phyloP scores from a whole-genome alignment of 2,113 vertebrate species.

The Myocastor coypus region DNA sequence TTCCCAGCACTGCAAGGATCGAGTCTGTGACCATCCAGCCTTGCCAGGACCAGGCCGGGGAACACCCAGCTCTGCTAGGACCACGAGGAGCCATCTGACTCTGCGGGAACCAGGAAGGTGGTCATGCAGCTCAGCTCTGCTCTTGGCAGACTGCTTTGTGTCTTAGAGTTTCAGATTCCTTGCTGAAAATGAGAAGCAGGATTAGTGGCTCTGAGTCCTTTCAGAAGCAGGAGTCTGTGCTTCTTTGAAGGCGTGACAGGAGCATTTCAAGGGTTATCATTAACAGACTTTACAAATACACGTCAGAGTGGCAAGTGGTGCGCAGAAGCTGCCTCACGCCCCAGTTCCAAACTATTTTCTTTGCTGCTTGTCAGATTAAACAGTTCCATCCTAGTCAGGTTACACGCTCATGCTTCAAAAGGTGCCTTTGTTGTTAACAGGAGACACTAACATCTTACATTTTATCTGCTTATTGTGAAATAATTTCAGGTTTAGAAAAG shows the following conservation, averaged over 20 bases:
- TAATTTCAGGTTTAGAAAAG: slow-evolving; percentile 38
- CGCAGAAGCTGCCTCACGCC: not conserved
- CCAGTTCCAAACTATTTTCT: not conserved
- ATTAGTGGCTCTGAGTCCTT: not conserved
- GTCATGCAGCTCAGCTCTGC: not conserved
- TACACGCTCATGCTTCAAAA: not conserved
- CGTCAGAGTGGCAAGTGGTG: not conserved
- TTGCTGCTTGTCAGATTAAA: not conserved
- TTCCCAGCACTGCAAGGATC: not conserved
- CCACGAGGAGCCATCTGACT: not conserved
- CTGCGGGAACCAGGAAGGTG: not conserved
- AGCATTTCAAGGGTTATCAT: slow-evolving; percentile 24
- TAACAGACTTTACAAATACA: not conserved
- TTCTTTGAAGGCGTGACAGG: slow-evolving; percentile 32
- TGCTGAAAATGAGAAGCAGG: not conserved
- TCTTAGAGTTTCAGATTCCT: not conserved
- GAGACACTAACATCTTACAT: not conserved
- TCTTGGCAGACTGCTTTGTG: not conserved
- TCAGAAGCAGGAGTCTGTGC: not conserved
- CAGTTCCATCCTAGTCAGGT: not conserved
- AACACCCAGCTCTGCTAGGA: not conserved
- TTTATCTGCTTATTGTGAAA: not conserved
- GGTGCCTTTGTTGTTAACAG: not conserved
- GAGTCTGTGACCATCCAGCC: not conserved
- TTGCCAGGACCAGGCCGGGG: not conserved